Base-by-base conservation (phyloP, 2,113 vertebrate species). In the Sphyrna mokarran region DNA sequence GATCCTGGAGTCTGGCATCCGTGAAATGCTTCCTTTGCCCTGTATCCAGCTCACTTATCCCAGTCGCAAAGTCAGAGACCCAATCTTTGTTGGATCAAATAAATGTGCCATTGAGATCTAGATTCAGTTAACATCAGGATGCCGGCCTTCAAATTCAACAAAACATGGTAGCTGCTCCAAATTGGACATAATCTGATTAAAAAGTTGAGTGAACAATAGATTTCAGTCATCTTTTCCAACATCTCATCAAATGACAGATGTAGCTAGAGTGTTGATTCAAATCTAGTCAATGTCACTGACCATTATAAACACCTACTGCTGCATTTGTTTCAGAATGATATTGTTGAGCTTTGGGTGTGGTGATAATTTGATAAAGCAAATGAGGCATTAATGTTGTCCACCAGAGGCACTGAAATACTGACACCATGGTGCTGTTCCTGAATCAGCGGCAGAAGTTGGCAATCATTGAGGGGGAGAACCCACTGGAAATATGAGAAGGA, bases 21-120 rank as follows among this genome's bases (percentile, higher is more conserved):
- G 29, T 61, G 54, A 33, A 58, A 33, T 33, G 26, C 13, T 14
- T 93, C n/a, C 61, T 66, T 93, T 66, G n/a, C 22, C 9, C n/a
- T 11, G n/a, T 63, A 91, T 93, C 63, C 61, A 93, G n/a, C 89
- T 93, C 29, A 18, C 89, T 63, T 66, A 68, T 20, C 61, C 61
- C 18, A n/a, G 89, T n/a, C 13, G 54, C 61, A 11, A 3, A 61
- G 23, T n/a, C 87, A 90, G 13, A 61, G 26, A 61, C 16, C 58
- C 58, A 83, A 83, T 83, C 80, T 83, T 83, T 83, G 80, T 83
- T 83, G 80, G 80, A 40, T 83, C 37, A 83, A 43, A 43, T n/a
- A 83, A 83, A n/a, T 40, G 26, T 83, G 37, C 37, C 37, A 40
- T 40, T 40, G 80, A n/a, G 16, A 40, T 83, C 37, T 14, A 90